Evolutionary conservation across 1,140 invertebrate genomes (phyloP).

Genomic region (Drosophila micromelanica): DNA sequence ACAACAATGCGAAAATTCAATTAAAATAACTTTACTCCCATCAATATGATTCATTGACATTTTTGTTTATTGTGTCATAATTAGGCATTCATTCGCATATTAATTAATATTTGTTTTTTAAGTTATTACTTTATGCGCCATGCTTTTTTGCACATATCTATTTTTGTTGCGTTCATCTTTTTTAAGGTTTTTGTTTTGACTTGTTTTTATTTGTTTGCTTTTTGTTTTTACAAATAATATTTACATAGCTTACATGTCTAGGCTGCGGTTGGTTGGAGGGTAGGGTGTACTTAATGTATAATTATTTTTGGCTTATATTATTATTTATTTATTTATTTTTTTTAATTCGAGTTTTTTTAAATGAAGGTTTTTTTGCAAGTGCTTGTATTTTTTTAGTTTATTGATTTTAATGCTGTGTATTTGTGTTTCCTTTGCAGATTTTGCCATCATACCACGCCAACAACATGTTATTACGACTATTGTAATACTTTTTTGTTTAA

Average conservation of each 20-base stretch:
- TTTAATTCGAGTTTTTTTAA: slow-evolving; percentile 40
- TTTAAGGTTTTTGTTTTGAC: slow-evolving; percentile 47
- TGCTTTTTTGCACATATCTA: slow-evolving; percentile 25
- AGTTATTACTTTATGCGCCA: slow-evolving; percentile 21
- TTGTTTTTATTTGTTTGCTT: slow-evolving; percentile 44
- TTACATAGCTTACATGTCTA: slow-evolving; percentile 76
- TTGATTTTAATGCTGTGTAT: slow-evolving; percentile 47
- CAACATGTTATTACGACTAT: slow-evolving; percentile 44
- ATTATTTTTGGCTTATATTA: slow-evolving; percentile 75
- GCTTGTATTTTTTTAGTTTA: slow-evolving; percentile 61
- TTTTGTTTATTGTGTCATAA: slow-evolving; percentile 35
- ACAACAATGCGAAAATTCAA: slow-evolving; percentile 70
- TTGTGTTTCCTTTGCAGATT: slow-evolving; percentile 24
- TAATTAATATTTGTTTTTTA: slow-evolving; percentile 72
- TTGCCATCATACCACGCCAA: slow-evolving; percentile 45
- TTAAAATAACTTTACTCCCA: slow-evolving; percentile 58
- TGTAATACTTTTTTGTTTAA: slow-evolving; percentile 22
- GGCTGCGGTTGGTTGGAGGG: slow-evolving; percentile 73
- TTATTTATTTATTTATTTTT: slow-evolving; percentile 60
- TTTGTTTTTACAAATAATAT: slow-evolving; percentile 74
- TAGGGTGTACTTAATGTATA: slow-evolving; percentile 78
- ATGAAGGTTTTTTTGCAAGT: slow-evolving; percentile 58
- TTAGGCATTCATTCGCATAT: slow-evolving; percentile 35
- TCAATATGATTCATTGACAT: slow-evolving; percentile 38
- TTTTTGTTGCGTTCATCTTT: slow-evolving; percentile 48